phyloP scores from a whole-genome alignment of 2,797 vertebrate genomes.

The Phataginus tricuspis region DNA sequence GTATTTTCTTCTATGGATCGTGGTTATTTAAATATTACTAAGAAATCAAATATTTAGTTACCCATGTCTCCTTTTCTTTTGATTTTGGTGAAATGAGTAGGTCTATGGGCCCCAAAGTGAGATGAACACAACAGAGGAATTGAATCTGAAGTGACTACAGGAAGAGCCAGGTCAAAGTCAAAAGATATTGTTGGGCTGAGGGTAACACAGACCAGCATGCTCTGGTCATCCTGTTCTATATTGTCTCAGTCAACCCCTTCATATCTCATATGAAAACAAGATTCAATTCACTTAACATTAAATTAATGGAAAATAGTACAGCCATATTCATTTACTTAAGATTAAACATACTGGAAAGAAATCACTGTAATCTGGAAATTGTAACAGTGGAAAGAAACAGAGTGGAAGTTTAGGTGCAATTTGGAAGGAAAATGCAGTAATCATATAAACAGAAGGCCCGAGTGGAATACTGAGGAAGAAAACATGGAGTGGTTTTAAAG shows the following conservation, averaged over 20 bases:
- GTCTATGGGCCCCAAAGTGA: not conserved
- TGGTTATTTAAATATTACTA: constrained; percentile 25
- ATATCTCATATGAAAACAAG: constrained; percentile 11
- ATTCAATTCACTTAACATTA: constrained; percentile 46
- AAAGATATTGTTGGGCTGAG: not conserved
- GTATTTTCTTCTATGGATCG: not conserved
- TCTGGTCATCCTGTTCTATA: not conserved
- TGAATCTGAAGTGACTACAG: not conserved
- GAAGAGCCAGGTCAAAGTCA: not conserved
- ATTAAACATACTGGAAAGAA: constrained; percentile 43
- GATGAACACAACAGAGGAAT: not conserved
- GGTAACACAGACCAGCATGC: not conserved
- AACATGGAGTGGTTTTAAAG: not conserved
- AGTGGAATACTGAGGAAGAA: not conserved
- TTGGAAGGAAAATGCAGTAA: constrained; percentile 37
- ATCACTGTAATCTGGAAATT: constrained; percentile 51
- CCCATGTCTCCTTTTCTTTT: not conserved
- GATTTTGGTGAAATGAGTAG: not conserved
- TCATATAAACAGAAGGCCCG: not conserved
- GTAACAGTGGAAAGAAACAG: constrained; percentile 10
- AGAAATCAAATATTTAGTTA: not conserved
- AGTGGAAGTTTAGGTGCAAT: not conserved
- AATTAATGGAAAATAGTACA: constrained; percentile 42
- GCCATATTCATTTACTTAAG: constrained; percentile 51
- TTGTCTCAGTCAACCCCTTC: not conserved